Base-by-base conservation (phyloP, 2,888 invertebrate genomes). In the Lypha dubia region DNA sequence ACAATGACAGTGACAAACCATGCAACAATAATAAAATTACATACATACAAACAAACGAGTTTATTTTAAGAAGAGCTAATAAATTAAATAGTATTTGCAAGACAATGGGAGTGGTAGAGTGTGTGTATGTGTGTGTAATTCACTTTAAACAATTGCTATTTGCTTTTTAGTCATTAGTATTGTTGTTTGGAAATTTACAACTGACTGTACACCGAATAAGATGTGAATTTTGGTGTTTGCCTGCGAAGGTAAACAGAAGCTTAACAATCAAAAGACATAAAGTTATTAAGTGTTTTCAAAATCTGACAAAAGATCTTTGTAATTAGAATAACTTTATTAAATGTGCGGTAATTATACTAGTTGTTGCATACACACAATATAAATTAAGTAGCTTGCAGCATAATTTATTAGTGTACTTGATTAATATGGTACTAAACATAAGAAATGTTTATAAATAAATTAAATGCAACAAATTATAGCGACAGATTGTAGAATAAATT, bases 1-100 rank as follows among this genome's bases (percentile, higher is more conserved):
- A 63, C 75, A 81, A 75, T 75, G 81, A 75, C 81, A 81, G 68
- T 75, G 75, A 81, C 62, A 75, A 81, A 70, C 53, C 62, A 24
- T 56, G 56, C 38, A 41, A 75, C 35, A 70, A 28, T 35, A 75
- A 63, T 63, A 46, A 75, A 75, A 75, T 49, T 63, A 62, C 68
- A 28, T 44, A 28, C 56, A 28, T 44, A 28, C 46, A 28, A 35
- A 28, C 56, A 28, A 35, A 28, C 46, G 24, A 63, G 24, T 63
- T 74, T 75, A 75, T 70, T 75, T 68, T 75, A 62, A 70, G 75
- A 75, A 67, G 24, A 62, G 44, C 67, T 24, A 74, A 80, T 68
- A 53, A 75, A 68, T 75, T 75, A 62, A 46, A 53, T 11, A 28
- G 53, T 41, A 8, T 56, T n/a, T 56, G 38, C 24, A 41, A 44